A percentile compares a stretch with the other conserved stretches of the same genome.
Evolutionary conservation across 1,140 invertebrate genomes (phyloP).

Genomic region (Cotesia typhae): DNA sequence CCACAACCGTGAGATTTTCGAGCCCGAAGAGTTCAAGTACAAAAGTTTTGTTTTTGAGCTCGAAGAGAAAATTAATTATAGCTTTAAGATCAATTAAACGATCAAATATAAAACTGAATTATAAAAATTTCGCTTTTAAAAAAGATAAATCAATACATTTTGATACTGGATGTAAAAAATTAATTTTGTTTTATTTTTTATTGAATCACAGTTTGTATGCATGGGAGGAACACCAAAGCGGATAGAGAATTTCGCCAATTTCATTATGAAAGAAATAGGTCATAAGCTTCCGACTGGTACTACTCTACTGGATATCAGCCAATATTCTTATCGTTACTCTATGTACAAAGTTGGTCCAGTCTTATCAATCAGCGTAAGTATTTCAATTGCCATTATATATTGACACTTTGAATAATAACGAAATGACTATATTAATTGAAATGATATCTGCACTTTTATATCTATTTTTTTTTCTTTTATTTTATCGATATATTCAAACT

Average conservation of each 20-base stretch:
- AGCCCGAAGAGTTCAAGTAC: too few relatives aligned
- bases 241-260: constrained; percentile 93
- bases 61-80: too few relatives aligned
- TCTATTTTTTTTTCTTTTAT: too few relatives aligned
- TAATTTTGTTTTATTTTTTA: constrained; percentile 33
- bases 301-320: constrained; percentile 87
- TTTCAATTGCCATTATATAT: neutral
- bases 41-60: too few relatives aligned
- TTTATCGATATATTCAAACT: too few relatives aligned
- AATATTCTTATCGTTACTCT: constrained; percentile 91
- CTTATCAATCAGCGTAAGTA: constrained; percentile 88
- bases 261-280: constrained; percentile 89
- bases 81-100: too few relatives aligned
- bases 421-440: neutral
- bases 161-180: too few relatives aligned
- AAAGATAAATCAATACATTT: too few relatives aligned
- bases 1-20: too few relatives aligned
- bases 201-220: constrained; percentile 87
- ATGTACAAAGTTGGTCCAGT: constrained; percentile 98
- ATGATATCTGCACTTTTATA: neutral
- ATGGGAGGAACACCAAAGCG: constrained; percentile 96
- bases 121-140: too few relatives aligned
- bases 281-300: constrained; percentile 89
- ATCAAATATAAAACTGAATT: too few relatives aligned
- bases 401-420: neutral